These are phyloP conservation scores for Girardinus metallicus DNA, from an alignment of 2,797 vertebrate species.

Conservation along the genomic window DNA sequence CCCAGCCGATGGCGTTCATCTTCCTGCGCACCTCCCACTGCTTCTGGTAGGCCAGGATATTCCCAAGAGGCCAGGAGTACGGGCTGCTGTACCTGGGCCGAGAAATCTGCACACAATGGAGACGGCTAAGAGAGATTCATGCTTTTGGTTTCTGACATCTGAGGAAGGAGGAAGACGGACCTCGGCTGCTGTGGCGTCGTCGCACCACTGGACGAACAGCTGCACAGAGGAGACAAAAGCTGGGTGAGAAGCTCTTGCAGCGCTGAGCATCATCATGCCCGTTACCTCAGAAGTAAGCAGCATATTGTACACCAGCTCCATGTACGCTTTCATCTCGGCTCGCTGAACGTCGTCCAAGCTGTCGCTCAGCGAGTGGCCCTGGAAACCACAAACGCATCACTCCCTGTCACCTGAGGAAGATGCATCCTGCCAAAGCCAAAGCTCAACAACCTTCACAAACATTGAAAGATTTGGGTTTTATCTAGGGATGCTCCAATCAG, in stretches of 20 bases:
- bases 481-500: no score
- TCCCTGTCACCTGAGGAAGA: background rate
- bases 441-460: background rate
- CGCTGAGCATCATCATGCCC: background rate
- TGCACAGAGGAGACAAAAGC: constrained; percentile 58
- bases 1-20: constrained; percentile 98
- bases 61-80: constrained; percentile 95
- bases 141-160: no score
- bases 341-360: constrained; percentile 94
- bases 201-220: constrained; percentile 98
- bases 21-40: constrained; percentile 95
- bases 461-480: no score
- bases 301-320: constrained; percentile 99
- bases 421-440: background rate
- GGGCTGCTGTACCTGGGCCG: constrained; percentile 93
- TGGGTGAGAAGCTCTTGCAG: background rate
- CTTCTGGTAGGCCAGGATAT: constrained; percentile 94
- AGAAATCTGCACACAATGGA: constrained; percentile 84
- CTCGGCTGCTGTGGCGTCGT: constrained; percentile 92
- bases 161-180: constrained; percentile 64
- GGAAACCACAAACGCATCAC: constrained; percentile 36
- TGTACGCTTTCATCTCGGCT: constrained; percentile 99
- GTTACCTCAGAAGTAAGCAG: constrained; percentile 95
- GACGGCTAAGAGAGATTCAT: background rate
- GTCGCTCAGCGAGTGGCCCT: constrained; percentile 97